A percentile compares a stretch with the other conserved stretches of the same genome.
These are phyloP conservation scores for Cyanoderma ruficeps DNA, from an alignment of 2,113 vertebrate genomes.

Conservation along the genomic window DNA sequence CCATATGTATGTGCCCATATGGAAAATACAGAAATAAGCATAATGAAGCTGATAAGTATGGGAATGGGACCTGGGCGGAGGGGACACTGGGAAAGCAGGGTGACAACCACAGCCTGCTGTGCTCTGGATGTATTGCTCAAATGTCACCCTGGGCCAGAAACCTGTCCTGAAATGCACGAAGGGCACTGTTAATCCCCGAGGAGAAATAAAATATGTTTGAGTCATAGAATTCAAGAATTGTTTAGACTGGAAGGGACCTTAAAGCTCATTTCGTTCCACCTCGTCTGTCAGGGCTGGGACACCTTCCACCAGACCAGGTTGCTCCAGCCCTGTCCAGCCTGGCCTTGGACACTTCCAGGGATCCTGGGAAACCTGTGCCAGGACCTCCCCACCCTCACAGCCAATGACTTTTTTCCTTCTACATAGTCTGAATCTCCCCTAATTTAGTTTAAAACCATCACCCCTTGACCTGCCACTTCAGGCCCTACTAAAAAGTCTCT, in stretches of 20 bases:
- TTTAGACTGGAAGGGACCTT: background rate
- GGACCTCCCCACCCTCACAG: accelerated
- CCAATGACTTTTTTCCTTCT: background rate
- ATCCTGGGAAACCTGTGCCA: accelerated
- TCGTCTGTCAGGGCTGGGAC: background rate
- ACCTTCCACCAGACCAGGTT: background rate
- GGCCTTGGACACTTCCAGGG: background rate
- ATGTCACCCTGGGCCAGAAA: background rate
- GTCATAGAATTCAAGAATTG: background rate
- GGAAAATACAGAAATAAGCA: background rate
- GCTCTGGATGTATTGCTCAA: background rate
- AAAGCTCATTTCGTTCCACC: background rate
- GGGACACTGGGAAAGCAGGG: background rate
- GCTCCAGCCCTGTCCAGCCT: background rate
- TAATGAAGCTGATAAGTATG: background rate
- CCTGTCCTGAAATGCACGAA: background rate
- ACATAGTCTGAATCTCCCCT: accelerated
- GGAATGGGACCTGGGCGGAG: background rate
- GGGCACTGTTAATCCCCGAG: background rate
- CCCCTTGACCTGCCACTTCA: background rate
- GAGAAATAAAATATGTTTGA: background rate
- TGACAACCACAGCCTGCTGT: background rate
- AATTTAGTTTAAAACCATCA: background rate
- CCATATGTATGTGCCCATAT: background rate
- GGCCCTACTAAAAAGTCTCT: background rate